Evolutionary conservation across 2,113 vertebrate genomes (phyloP).

Genomic region (Aegithalos caudatus): DNA sequence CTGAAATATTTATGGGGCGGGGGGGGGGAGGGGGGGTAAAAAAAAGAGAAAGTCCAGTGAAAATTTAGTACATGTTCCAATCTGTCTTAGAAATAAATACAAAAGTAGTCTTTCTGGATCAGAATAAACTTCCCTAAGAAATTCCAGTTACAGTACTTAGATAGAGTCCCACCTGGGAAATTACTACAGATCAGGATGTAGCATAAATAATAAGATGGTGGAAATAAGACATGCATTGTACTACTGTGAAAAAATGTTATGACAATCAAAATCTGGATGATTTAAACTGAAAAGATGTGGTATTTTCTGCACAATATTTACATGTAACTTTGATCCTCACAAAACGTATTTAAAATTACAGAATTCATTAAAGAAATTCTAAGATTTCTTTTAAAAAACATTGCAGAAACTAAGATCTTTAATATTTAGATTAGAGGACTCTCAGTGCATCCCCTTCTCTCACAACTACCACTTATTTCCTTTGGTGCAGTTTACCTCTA

Average conservation of each 20-base stretch:
- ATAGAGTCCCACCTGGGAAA: not conserved
- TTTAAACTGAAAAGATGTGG: not conserved
- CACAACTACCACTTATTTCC: not conserved
- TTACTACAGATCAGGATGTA: not conserved
- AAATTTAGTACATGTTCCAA: not conserved
- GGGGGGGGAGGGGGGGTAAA: not conserved
- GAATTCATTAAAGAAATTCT: not conserved
- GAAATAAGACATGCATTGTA: not conserved
- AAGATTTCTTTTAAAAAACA: not conserved
- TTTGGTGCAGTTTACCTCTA: slow-evolving; percentile 79
- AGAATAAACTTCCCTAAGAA: not conserved
- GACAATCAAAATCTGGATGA: not conserved
- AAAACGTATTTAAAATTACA: not conserved
- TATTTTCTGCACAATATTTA: not conserved
- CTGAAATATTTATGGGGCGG: not conserved
- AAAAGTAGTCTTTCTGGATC: not conserved
- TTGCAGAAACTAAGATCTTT: not conserved
- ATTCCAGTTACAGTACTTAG: not conserved
- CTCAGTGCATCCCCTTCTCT: not conserved
- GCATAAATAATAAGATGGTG: not conserved
- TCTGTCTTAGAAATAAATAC: not conserved
- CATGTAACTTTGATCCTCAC: not conserved
- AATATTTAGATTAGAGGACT: not conserved
- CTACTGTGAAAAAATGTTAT: not conserved
- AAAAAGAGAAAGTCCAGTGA: not conserved